Conservation (phyloP, 2,113 vertebrate genomes). For the Thinocorus orbignyianus region DNA sequence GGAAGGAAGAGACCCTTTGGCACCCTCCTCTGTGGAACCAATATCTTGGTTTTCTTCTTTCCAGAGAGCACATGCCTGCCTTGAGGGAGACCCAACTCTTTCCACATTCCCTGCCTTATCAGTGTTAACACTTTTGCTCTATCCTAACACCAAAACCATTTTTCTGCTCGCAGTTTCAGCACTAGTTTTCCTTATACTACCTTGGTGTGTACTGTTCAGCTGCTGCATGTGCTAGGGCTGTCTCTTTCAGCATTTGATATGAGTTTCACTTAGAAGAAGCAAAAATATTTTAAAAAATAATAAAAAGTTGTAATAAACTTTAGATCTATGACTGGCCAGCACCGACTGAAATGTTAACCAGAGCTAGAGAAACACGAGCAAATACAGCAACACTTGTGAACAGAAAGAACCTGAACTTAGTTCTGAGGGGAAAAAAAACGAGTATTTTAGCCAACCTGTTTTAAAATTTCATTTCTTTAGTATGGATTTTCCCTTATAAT, state of each 20-base stretch:
- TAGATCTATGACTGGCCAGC: not conserved
- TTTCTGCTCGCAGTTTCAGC: not conserved
- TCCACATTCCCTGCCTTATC: slow-evolving; percentile 1
- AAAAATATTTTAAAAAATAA: not conserved
- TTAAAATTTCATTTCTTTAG: not conserved
- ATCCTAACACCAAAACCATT: not conserved
- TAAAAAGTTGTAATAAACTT: not conserved
- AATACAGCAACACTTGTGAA: not conserved
- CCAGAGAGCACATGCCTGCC: not conserved
- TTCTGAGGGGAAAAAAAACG: not conserved
- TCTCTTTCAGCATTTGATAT: not conserved
- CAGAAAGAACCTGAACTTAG: not conserved
- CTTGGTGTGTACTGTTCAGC: not conserved
- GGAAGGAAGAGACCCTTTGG: slow-evolving; percentile 37
- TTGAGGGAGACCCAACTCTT: not conserved
- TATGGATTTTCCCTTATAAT: not conserved
- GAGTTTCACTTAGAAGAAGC: not conserved
- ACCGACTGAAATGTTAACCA: not conserved
- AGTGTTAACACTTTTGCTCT: not conserved
- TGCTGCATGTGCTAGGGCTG: not conserved
- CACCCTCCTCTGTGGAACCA: not conserved
- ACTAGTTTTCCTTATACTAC: not conserved
- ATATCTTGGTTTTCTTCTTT: slow-evolving; percentile 36
- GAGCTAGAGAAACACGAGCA: not conserved
- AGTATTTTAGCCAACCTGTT: not conserved